Evolutionary conservation across 2,888 invertebrate genomes (phyloP).

Genomic region (Drosophila meridionalis): DNA sequence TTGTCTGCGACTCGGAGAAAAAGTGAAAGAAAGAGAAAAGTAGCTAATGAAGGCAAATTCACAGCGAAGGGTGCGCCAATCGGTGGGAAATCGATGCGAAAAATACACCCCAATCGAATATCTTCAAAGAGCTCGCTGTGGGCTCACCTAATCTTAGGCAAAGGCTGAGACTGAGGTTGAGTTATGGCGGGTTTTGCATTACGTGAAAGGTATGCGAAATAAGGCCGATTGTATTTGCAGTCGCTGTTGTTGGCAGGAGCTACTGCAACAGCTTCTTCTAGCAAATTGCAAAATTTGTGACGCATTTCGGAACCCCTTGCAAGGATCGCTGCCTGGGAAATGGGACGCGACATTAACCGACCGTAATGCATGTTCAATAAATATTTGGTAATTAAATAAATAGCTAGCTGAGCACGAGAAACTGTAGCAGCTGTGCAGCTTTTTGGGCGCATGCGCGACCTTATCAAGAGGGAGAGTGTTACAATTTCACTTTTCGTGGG

Average conservation of each 20-base stretch:
- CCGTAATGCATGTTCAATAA: conserved; percentile 80
- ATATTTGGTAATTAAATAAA: conserved; percentile 81
- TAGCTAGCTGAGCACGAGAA: conserved; percentile 46
- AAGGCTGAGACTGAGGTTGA: conserved; percentile 41
- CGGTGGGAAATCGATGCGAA: conserved; percentile 68
- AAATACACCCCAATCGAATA: conserved; percentile 63
- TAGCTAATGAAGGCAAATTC: conserved; percentile 54
- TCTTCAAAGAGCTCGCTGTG: conserved; percentile 33
- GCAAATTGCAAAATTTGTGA: conserved; percentile 79
- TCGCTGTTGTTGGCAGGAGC: conserved; percentile 14
- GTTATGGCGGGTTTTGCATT: conserved; percentile 52
- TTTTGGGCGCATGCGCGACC: conserved; percentile 56
- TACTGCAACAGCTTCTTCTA: conserved; percentile 33
- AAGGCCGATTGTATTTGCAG: conserved; percentile 17
- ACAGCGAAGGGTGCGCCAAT: conserved; percentile 63
- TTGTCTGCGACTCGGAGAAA: background rate
- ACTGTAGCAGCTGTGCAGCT: conserved; percentile 73
- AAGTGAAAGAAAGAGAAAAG: conserved; percentile 32
- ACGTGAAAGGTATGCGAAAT: conserved; percentile 61
- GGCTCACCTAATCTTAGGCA: conserved; percentile 64
- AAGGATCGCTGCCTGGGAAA: conserved; percentile 49
- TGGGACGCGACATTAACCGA: conserved; percentile 65
- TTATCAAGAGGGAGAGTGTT: conserved; percentile 59
- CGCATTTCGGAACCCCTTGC: conserved; percentile 57
- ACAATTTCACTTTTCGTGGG: conserved; percentile 74